Evolutionary conservation across 2,113 vertebrate species (phyloP), one percentile per base, ranked within the genome.

Genomic region (Clupea harengus): DNA sequence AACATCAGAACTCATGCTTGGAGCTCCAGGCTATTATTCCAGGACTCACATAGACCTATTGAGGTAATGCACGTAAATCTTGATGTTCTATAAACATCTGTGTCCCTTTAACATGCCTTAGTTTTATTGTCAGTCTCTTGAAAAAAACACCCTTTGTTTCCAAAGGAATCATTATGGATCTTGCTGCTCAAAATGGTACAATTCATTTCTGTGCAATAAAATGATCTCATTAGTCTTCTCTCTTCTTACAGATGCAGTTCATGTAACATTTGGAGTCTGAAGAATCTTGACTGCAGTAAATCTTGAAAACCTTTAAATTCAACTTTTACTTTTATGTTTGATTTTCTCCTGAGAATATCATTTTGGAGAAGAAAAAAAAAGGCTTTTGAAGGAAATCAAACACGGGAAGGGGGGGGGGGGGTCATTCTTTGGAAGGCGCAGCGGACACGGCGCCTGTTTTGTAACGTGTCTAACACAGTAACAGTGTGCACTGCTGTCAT

Each of bases 161-260:
- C 39, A 39, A 54, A 13, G 52, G 52, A 1, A 64, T 64, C 20
- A 67, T 28, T 0, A 67, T 8, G 25, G n/a, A 67, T 28, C 64
- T 28, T 11, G n/a, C 9, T 67, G n/a, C 9, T 28, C 10, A 44
- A 15, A 78, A 67, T 2, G 72, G 7, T 64, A 25, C 60, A 25
- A 6, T 67, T 13, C 0, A 78, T 78, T 28, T 78, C 28, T 39
- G 32, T 78, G 10, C 32, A 13, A 32, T 78, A 15, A 39, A 13
- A 39, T 15, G 39, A 15, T 32, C 72, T 32, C 72, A 78, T 39
- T 20, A 60, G 13, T 81, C 78, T 67, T 72, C 82, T 8, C 28
- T 81, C 81, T 86, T 84, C n/a, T 84, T 89, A 32, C 94, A 99
- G 97, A 98, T 99, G 95, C 98, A 99, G 92, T 99, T 99, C 91